phyloP scores from a whole-genome alignment of 2,797 vertebrate species.

The Myiotriccus ornatus region DNA sequence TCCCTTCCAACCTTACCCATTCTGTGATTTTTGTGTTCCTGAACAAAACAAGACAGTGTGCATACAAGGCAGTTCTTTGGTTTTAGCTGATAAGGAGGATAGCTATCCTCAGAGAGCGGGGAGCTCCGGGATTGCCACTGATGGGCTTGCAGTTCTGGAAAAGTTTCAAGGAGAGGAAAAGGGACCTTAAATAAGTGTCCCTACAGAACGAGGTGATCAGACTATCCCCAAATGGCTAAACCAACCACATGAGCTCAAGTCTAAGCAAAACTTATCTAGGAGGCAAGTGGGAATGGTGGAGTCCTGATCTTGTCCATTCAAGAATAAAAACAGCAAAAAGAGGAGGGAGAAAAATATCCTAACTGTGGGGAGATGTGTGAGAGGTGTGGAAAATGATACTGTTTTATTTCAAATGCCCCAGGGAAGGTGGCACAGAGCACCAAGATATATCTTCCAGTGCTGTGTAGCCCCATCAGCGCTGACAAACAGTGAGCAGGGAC shows the following conservation, averaged over 20 bases:
- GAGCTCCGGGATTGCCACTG: background rate
- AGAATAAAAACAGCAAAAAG: background rate
- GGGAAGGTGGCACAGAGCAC: background rate
- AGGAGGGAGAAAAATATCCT: background rate
- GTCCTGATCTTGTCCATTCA: background rate
- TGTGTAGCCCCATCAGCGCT: background rate
- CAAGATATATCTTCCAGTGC: background rate
- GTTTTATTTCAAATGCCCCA: background rate
- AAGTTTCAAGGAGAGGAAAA: background rate
- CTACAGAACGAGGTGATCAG: background rate
- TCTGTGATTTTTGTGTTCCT: background rate
- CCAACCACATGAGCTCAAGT: background rate
- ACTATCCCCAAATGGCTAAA: background rate
- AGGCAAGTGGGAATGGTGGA: background rate
- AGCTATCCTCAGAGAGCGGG: background rate
- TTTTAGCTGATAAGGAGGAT: background rate
- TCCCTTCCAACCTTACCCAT: background rate
- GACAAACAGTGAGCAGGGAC: background rate
- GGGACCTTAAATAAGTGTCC: background rate
- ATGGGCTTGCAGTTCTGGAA: background rate
- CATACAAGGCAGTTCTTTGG: background rate
- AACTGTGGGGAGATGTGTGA: background rate
- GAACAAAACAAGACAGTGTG: background rate
- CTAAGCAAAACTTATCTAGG: background rate
- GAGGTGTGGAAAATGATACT: background rate